Evolutionary conservation across 1,140 invertebrate genomes (phyloP).

Genomic region (Chelonus insularis): DNA sequence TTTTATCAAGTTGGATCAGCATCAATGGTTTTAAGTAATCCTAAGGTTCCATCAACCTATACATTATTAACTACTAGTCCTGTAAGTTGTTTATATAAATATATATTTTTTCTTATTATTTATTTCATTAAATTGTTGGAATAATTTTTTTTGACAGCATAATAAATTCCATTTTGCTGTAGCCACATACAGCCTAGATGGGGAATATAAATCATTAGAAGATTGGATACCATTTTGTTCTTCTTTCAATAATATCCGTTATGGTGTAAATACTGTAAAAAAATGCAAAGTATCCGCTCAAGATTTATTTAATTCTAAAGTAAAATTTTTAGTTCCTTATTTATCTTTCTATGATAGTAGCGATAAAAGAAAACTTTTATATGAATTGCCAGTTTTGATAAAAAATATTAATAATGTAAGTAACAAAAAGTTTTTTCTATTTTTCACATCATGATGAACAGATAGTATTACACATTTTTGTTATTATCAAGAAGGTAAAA

Average conservation of each 20-base stretch:
- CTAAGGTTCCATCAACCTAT: slow-evolving; percentile 60
- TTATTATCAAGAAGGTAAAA: slow-evolving; percentile 48
- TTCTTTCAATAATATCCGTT: slow-evolving; percentile 57
- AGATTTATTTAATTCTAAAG: slow-evolving; percentile 60
- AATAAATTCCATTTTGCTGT: slow-evolving; percentile 57
- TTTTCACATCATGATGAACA: too few species aligned
- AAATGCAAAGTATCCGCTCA: slow-evolving; percentile 61
- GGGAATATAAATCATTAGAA: slow-evolving; percentile 52
- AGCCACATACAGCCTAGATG: slow-evolving; percentile 50
- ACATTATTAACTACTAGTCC: slow-evolving; percentile 56
- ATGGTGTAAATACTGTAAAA: slow-evolving; percentile 62
- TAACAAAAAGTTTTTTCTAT: too few species aligned
- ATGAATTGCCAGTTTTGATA: slow-evolving; percentile 64
- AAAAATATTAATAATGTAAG: slow-evolving; percentile 46
- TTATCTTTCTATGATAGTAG: slow-evolving; percentile 55
- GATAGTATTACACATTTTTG: too few species aligned
- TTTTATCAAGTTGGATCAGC: slow-evolving; percentile 63
- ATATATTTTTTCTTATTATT: slow-evolving; percentile 5
- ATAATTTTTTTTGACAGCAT: slow-evolving; percentile 45
- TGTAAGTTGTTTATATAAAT: slow-evolving; percentile 40
- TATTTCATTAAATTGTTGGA: slow-evolving; percentile 16
- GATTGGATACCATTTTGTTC: slow-evolving; percentile 56
- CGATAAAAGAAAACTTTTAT: slow-evolving; percentile 57
- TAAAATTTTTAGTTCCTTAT: slow-evolving; percentile 65
- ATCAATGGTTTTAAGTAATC: slow-evolving; percentile 56